Evolutionary conservation across 1,140 invertebrate species (phyloP).

Genomic region (Macrostomum lignano): DNA sequence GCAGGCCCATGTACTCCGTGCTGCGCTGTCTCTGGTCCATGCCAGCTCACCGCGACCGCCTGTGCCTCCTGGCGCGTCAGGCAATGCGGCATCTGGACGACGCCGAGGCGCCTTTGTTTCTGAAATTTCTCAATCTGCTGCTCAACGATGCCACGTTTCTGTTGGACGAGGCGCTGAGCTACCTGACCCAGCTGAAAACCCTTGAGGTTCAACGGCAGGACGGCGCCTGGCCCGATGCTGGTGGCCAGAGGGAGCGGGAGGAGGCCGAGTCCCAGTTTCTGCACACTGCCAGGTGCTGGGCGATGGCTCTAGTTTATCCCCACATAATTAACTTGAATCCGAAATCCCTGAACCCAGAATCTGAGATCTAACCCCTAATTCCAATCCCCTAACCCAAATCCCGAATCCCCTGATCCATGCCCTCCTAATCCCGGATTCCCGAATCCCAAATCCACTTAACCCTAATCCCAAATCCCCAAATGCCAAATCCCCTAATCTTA

Average conservation of each 20-base stretch:
- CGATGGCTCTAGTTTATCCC: not conserved
- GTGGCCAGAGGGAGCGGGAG: not conserved
- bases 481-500: too few species aligned
- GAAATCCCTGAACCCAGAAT: too few species aligned
- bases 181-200: conserved; percentile 49
- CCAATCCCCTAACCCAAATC: too few species aligned
- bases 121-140: conserved; percentile 67
- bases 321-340: not conserved
- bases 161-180: conserved; percentile 53
- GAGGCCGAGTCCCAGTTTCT: not conserved
- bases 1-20: conserved; percentile 67
- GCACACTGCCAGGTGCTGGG: not conserved
- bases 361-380: too few species aligned
- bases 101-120: conserved; percentile 56
- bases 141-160: conserved; percentile 85
- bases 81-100: conserved; percentile 64
- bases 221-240: not conserved
- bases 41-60: too few species aligned
- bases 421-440: too few species aligned
- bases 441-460: too few species aligned
- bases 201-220: conserved; percentile 36
- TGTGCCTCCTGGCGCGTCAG: conserved; percentile 41
- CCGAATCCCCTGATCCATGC: too few species aligned
- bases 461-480: too few species aligned
- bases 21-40: too few species aligned